Conservation (phyloP, 2,797 vertebrate species). For the Takifugu ocellatus region DNA sequence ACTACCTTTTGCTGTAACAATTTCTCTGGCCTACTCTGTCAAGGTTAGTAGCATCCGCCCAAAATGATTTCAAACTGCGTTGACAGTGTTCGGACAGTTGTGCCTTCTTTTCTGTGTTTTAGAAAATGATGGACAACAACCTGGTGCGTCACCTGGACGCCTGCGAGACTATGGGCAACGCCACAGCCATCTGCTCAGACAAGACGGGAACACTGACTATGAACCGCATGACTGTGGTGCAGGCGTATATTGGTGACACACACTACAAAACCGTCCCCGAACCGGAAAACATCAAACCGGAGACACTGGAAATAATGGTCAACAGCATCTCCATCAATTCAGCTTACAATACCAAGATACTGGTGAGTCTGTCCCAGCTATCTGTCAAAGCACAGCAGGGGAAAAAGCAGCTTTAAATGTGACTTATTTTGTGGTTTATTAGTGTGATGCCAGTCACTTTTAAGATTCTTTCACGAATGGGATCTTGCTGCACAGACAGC, state of each 20-base stretch:
- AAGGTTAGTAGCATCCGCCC: slow-evolving; percentile 75
- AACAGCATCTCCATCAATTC: slow-evolving; percentile 95
- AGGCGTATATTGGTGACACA: slow-evolving; percentile 83
- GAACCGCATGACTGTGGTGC: slow-evolving; percentile 98
- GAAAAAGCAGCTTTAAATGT: no score
- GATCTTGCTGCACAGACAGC: no score
- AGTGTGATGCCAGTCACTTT: no score
- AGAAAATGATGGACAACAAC: slow-evolving; percentile 99
- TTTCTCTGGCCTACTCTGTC: slow-evolving; percentile 95
- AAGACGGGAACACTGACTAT: slow-evolving; percentile 96
- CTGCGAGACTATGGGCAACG: slow-evolving; percentile 97
- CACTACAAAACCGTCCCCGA: slow-evolving; percentile 83
- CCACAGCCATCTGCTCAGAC: slow-evolving; percentile 97
- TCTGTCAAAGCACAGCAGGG: neutral
- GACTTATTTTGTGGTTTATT: no score
- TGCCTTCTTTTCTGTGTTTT: neutral
- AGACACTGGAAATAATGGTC: slow-evolving; percentile 81
- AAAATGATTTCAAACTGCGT: neutral
- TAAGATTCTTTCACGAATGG: no score
- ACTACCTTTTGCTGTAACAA: slow-evolving; percentile 93
- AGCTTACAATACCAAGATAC: slow-evolving; percentile 94
- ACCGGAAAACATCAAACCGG: slow-evolving; percentile 80
- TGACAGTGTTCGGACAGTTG: neutral
- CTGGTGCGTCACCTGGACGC: slow-evolving; percentile 94
- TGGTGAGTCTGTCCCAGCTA: slow-evolving; percentile 82